Conservation (phyloP, 64 coral and sea anemone species). For the Stichodactyla helianthus region DNA sequence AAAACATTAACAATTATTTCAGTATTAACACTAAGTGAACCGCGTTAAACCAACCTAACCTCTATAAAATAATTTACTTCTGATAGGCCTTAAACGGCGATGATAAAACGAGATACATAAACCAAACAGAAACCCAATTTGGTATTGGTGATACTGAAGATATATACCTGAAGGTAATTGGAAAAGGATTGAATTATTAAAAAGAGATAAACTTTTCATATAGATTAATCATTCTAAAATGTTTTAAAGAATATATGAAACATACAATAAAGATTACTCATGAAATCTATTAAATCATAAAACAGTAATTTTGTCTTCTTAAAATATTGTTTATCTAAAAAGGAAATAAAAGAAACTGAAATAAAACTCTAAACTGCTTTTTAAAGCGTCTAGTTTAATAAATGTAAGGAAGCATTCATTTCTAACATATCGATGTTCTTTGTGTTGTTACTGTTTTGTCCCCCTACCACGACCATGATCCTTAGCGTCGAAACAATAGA, state of each 20-base stretch:
- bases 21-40: background rate
- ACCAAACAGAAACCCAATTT: background rate
- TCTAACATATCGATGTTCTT: too few species aligned
- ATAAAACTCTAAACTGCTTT: too few species aligned
- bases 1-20: background rate
- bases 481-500: background rate
- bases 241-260: background rate
- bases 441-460: too few species aligned
- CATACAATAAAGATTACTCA: too few species aligned
- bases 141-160: slow-evolving; percentile 1
- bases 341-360: too few species aligned
- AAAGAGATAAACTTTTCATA: background rate
- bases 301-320: too few species aligned
- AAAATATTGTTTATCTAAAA: too few species aligned
- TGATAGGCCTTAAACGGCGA: background rate
- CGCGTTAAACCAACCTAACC: background rate
- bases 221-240: background rate
- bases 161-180: background rate
- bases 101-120: background rate
- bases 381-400: too few species aligned
- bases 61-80: background rate
- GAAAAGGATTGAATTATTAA: too few species aligned
- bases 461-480: too few species aligned
- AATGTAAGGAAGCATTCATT: too few species aligned
- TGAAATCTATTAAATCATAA: too few species aligned